A percentile compares a stretch with the other conserved stretches of the same genome.
These are phyloP conservation scores for Nerophis ophidion DNA, from an alignment of 2,113 vertebrate genomes.

Conservation along the genomic window DNA sequence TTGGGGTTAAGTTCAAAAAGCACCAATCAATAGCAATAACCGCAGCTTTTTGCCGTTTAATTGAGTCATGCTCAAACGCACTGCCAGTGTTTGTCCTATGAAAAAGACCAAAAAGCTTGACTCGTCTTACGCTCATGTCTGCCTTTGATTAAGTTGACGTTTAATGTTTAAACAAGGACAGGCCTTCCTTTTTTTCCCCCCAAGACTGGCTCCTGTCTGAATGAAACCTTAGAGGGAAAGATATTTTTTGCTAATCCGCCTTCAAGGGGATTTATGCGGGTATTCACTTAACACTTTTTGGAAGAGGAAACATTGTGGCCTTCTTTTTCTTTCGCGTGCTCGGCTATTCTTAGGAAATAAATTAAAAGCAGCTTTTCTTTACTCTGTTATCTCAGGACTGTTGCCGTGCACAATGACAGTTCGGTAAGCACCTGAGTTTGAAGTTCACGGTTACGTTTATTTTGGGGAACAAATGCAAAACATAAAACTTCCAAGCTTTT, in stretches of 20 bases:
- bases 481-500: no score
- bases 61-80: constrained; percentile 54
- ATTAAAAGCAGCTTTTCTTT: constrained; percentile 4
- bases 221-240: constrained; percentile 51
- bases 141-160: constrained; percentile 58
- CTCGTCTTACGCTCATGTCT: constrained; percentile 46
- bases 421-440: no score
- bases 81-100: constrained; percentile 57
- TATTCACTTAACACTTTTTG: constrained; percentile 55
- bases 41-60: constrained; percentile 68
- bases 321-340: constrained; percentile 25
- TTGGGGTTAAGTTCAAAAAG: constrained; percentile 61
- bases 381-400: constrained; percentile 6
- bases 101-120: constrained; percentile 43
- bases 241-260: constrained; percentile 57
- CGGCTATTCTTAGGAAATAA: constrained; percentile 16
- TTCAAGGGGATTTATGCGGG: constrained; percentile 49
- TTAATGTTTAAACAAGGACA: constrained; percentile 59
- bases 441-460: no score
- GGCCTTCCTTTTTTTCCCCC: constrained; percentile 16
- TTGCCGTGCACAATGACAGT: neutral
- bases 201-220: constrained; percentile 47
- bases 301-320: constrained; percentile 46
- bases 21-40: constrained; percentile 72
- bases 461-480: no score